Evolutionary conservation across 2,888 invertebrate species (phyloP), one percentile per base, ranked within the genome.

Genomic region (Diloba caeruleocephala): DNA sequence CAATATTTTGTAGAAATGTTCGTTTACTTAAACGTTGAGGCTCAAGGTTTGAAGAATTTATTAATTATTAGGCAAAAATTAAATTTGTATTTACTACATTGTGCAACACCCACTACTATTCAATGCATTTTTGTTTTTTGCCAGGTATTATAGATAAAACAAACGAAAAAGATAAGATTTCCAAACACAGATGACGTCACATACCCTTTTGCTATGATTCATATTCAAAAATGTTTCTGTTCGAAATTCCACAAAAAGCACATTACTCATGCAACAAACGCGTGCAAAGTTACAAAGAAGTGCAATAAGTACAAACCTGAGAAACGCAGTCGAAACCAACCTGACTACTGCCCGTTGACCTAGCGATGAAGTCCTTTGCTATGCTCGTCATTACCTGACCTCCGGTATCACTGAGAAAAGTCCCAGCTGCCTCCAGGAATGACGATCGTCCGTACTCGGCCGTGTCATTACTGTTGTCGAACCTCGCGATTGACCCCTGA

Each of bases 331-430:
- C 92, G 86, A 90, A 89, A 90, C 91, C 91, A 90, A 93, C 96
- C 95, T 96, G 96, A 83, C 96, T 96, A 80, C 94, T 95, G 56
- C 95, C 95, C 5, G 95, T 94, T 0, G 96, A 96, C 74, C 96
- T 94, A 57, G 95, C 95, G 17, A 96, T 92, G 73, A 96, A 92
- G 78, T 96, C 96, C 79, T 94, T 95, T 1, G 96, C 96, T 59
- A 95, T 85, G 50, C 94, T 94, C 1, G 94, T 89, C 77, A 95
- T 82, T 69, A 95, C 89, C 56, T 95, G 94, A 0, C 94, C 92
- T 7, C 94, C 93, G 0, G 92, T 83, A 3, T 90, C 88, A 54
- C 85, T 89, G 2, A 94, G 74, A 55, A 94, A 90, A 46, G 78
- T 89, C 1, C 93, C 88, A 31, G 93, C 93, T 0, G 87, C 75